phyloP scores from a whole-genome alignment of 2,113 vertebrate species.

The Rhizomys pruinosus region DNA sequence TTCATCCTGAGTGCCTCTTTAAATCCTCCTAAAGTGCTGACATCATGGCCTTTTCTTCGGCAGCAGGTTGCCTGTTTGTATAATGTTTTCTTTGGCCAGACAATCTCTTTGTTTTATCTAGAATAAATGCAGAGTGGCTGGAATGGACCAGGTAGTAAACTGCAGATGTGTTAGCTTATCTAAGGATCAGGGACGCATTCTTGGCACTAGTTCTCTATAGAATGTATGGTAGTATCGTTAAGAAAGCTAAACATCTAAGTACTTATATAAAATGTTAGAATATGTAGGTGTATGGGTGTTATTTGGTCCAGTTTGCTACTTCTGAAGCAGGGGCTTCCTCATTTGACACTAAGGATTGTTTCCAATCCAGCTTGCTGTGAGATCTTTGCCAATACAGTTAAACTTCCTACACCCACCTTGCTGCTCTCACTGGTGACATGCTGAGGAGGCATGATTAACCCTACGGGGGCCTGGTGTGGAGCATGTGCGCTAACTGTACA shows the following conservation, averaged over 20 bases:
- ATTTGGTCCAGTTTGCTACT: not conserved
- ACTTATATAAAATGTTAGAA: not conserved
- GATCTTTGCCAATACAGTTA: not conserved
- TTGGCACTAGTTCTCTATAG: not conserved
- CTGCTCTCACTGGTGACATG: constrained; percentile 13
- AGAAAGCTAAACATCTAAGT: constrained; percentile 12
- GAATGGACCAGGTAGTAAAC: not conserved
- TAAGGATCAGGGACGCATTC: not conserved
- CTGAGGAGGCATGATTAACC: not conserved
- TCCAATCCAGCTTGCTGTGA: not conserved
- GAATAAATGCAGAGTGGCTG: not conserved
- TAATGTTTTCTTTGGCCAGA: not conserved
- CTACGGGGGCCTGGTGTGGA: not conserved
- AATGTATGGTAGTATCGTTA: not conserved
- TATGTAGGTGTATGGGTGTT: not conserved
- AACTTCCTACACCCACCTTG: not conserved
- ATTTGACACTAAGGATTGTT: not conserved
- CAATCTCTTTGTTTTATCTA: not conserved
- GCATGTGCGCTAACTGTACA: not conserved
- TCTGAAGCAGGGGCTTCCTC: not conserved
- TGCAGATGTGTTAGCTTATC: not conserved
- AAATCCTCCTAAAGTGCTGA: not conserved
- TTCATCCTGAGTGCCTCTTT: not conserved
- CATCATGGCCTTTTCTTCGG: constrained; percentile 14
- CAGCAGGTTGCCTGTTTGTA: not conserved